phyloP scores from a whole-genome alignment of 2,888 invertebrate genomes.

The Mythimna lalbum region DNA sequence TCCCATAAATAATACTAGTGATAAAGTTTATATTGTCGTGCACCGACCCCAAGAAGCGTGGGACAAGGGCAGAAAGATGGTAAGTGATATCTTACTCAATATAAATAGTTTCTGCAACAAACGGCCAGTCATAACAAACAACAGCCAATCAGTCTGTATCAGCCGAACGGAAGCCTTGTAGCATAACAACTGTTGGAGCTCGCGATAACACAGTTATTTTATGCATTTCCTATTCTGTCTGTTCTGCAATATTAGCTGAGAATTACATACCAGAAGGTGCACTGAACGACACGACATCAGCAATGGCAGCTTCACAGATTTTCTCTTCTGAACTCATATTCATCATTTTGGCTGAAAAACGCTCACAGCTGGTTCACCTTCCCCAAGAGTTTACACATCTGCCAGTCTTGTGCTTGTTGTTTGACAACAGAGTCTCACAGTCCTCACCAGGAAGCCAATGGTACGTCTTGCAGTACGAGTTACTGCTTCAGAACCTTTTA shows the following conservation, averaged over 20 bases:
- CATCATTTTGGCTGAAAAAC: background rate
- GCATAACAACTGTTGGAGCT: conserved; percentile 15
- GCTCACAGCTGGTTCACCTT: background rate
- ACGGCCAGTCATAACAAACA: conserved; percentile 32
- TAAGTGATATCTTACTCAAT: background rate
- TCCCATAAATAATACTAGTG: too few species aligned
- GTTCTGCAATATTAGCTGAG: background rate
- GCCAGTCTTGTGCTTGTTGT: background rate
- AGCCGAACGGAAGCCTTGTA: conserved; percentile 45
- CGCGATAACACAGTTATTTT: conserved; percentile 52
- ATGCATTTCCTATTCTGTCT: conserved; percentile 37
- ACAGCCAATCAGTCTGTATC: conserved; percentile 34
- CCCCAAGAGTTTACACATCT: background rate
- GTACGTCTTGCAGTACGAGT: background rate
- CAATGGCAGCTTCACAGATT: background rate
- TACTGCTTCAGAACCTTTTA: background rate
- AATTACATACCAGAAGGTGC: background rate
- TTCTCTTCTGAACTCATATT: background rate
- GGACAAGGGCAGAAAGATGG: background rate
- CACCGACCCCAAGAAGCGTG: background rate
- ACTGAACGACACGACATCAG: background rate
- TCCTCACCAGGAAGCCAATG: background rate
- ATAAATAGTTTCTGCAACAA: conserved; percentile 24
- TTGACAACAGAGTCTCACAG: too few species aligned
- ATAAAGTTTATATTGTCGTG: background rate